Evolutionary conservation across 92 coral and sea anemone species (phyloP).

Genomic region (Phenganax stokvisi): DNA sequence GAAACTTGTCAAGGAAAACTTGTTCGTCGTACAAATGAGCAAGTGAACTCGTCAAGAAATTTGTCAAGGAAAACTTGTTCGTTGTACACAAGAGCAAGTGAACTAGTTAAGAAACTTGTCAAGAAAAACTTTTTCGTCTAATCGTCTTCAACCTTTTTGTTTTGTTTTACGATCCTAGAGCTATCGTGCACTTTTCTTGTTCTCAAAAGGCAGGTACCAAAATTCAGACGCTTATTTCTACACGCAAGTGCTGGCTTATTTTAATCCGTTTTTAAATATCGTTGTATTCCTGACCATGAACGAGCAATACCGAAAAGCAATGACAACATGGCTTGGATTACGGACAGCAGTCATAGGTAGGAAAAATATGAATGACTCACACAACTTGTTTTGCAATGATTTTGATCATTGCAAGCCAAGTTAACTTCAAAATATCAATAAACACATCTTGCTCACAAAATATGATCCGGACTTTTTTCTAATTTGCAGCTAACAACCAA

Average conservation of each 20-base stretch:
- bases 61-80: too few relatives aligned
- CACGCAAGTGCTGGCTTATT: constrained; percentile 71
- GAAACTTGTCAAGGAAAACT: too few relatives aligned
- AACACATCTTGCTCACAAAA: not conserved
- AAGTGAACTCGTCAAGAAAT: too few relatives aligned
- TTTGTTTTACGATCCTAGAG: constrained; percentile 42
- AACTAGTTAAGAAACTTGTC: not conserved
- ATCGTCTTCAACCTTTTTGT: too few relatives aligned
- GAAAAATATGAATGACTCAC: not conserved
- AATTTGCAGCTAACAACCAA: not conserved
- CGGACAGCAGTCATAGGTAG: constrained; percentile 22
- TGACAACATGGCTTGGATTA: constrained; percentile 46
- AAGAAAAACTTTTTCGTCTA: not conserved
- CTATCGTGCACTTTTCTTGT: constrained; percentile 56
- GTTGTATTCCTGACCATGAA: constrained; percentile 66
- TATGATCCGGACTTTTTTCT: not conserved
- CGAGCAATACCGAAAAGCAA: constrained; percentile 60
- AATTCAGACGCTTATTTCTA: constrained; percentile 60
- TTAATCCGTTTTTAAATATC: constrained; percentile 70
- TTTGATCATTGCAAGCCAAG: too few relatives aligned
- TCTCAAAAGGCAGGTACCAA: constrained; percentile 51
- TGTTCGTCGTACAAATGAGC: not conserved
- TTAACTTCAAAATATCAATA: not conserved
- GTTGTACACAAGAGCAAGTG: too few relatives aligned
- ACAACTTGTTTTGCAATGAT: too few relatives aligned